A percentile compares a stretch with the other conserved stretches of the same genome.
Evolutionary conservation across 2,888 invertebrate species (phyloP).

Genomic region (Agrenia bidenticulata): DNA sequence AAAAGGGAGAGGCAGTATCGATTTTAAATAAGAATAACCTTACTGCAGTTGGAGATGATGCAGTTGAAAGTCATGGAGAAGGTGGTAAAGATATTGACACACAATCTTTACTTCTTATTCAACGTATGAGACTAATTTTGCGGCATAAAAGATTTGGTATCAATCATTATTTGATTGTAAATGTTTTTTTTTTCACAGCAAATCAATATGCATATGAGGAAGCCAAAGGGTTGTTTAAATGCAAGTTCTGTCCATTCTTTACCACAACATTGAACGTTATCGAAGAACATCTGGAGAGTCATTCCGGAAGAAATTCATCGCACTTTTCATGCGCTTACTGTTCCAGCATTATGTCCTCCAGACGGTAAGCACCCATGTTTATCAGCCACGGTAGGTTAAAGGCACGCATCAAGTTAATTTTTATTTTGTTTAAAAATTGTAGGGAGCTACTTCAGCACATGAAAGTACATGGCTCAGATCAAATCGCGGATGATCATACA

Average conservation of each 20-base stretch:
- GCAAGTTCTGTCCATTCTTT: constrained; percentile 73
- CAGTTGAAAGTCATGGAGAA: no score
- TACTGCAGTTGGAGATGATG: neutral
- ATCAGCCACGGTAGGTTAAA: neutral
- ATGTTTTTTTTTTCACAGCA: constrained; percentile 26
- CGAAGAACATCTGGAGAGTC: constrained; percentile 65
- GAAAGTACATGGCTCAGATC: constrained; percentile 5
- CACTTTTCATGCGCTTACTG: constrained; percentile 76
- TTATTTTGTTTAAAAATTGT: neutral
- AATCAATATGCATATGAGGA: constrained; percentile 38
- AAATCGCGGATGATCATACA: neutral
- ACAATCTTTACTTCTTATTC: no score
- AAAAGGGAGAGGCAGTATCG: constrained; percentile 46
- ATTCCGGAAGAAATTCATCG: constrained; percentile 59
- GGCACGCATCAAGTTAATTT: neutral
- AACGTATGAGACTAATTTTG: no score
- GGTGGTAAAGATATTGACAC: no score
- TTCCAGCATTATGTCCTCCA: constrained; percentile 56
- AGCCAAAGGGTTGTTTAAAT: constrained; percentile 55
- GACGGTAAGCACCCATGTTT: neutral
- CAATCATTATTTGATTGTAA: neutral
- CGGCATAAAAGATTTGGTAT: no score
- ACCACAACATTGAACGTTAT: constrained; percentile 64
- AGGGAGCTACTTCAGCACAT: constrained; percentile 5
- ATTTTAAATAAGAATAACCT: constrained; percentile 47